These are phyloP conservation scores for Matsumyia berberina DNA, from an alignment of 2,888 invertebrate genomes.

Conservation along the genomic window DNA sequence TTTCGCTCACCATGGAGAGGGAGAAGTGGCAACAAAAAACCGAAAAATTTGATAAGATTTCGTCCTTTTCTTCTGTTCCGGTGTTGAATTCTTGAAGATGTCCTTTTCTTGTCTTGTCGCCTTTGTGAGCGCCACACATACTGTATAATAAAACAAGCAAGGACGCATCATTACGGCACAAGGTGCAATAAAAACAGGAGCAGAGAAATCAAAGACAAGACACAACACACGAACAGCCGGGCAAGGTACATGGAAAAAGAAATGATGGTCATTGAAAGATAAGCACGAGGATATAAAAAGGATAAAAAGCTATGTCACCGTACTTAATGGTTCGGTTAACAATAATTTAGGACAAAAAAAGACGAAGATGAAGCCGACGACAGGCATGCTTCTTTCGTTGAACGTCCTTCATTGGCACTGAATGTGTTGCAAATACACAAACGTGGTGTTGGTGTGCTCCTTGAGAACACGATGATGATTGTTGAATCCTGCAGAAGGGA, in stretches of 20 bases:
- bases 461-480: constrained; percentile 65
- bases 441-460: constrained; percentile 9
- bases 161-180: constrained; percentile 36
- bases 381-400: constrained; percentile 7
- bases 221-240: constrained; percentile 19
- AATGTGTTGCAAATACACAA: constrained; percentile 21
- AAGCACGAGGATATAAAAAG: constrained; percentile 74
- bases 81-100: constrained; percentile 59
- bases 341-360: constrained; percentile 61
- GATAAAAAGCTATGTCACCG: constrained; percentile 75
- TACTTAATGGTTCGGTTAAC: constrained; percentile 75
- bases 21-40: constrained; percentile 10
- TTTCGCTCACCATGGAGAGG: not conserved
- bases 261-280: constrained; percentile 76
- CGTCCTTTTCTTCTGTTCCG: constrained; percentile 29
- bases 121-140: constrained; percentile 2
- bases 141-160: constrained; percentile 44
- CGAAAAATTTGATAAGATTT: constrained; percentile 53
- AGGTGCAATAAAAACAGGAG: constrained; percentile 42
- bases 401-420: constrained; percentile 23
- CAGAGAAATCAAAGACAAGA: not conserved
- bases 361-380: not conserved
- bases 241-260: constrained; percentile 39
- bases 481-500: constrained; percentile 37
- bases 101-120: constrained; percentile 25